phyloP scores from a whole-genome alignment of 2,113 vertebrate genomes.

The Bothrops jararaca region DNA sequence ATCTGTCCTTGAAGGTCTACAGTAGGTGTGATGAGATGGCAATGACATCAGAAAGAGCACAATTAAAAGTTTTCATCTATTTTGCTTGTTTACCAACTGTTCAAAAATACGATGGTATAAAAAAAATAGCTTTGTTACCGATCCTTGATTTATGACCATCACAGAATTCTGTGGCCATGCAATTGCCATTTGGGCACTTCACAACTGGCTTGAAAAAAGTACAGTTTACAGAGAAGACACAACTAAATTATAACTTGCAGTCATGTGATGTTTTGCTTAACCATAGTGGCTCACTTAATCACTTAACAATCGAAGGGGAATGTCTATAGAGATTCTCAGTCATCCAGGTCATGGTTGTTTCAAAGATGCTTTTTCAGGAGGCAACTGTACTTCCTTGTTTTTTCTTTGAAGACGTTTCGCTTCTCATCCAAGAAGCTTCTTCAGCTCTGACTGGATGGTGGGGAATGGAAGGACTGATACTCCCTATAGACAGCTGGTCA shows the following conservation, averaged over 20 bases:
- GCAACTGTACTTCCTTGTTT: too few relatives aligned
- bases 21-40: not conserved
- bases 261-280: not conserved
- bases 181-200: not conserved
- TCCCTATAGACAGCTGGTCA: too few relatives aligned
- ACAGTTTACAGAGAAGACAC: not conserved
- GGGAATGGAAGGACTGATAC: too few relatives aligned
- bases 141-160: not conserved
- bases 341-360: too few relatives aligned
- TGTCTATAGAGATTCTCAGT: not conserved
- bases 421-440: too few relatives aligned
- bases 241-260: not conserved
- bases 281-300: not conserved
- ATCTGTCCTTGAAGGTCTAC: not conserved
- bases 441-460: too few relatives aligned
- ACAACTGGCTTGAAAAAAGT: not conserved
- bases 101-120: not conserved
- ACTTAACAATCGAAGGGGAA: not conserved
- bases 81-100: not conserved
- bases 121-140: not conserved
- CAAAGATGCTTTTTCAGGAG: too few relatives aligned
- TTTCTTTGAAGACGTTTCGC: too few relatives aligned
- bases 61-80: not conserved
- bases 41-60: not conserved
- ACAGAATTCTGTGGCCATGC: not conserved